These are phyloP conservation scores for Phyllotreta striolata DNA, from an alignment of 2,888 invertebrate species.

Conservation along the genomic window DNA sequence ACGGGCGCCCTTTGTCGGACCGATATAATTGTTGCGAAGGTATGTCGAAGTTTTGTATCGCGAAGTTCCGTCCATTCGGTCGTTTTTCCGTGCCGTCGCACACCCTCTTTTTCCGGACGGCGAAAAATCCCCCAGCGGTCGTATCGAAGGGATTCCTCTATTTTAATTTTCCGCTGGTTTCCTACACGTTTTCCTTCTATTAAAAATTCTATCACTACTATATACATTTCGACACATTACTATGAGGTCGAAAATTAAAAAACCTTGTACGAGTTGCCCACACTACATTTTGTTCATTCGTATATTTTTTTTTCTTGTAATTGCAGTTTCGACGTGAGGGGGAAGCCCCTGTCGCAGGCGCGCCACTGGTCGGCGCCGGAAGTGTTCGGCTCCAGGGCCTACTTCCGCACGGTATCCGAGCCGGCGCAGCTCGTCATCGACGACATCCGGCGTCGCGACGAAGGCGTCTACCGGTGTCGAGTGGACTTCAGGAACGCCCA, in stretches of 20 bases:
- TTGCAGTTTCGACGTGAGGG: conserved; percentile 84
- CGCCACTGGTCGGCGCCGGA: conserved; percentile 86
- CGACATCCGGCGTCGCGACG: conserved; percentile 86
- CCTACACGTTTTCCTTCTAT: too few species aligned
- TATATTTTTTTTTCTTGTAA: conserved; percentile 24
- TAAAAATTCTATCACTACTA: too few species aligned
- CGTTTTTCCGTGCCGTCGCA: too few species aligned
- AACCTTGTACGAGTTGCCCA: background rate
- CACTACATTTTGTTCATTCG: background rate
- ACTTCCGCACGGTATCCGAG: conserved; percentile 80
- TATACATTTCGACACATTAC: too few species aligned
- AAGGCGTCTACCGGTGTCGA: conserved; percentile 88
- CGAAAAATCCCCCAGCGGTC: too few species aligned
- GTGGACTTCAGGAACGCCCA: conserved; percentile 91
- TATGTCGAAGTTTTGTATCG: conserved; percentile 8
- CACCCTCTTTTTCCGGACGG: too few species aligned
- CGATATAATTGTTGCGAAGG: conserved; percentile 28
- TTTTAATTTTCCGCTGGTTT: too few species aligned
- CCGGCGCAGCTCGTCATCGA: conserved; percentile 83
- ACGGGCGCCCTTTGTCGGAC: conserved; percentile 33
- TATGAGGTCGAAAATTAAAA: too few species aligned
- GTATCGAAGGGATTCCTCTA: too few species aligned
- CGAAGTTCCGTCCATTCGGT: too few species aligned
- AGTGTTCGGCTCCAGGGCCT: conserved; percentile 86
- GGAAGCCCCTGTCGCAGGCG: conserved; percentile 80